phyloP scores from a whole-genome alignment of 2,113 vertebrate genomes.

The Megatriorchis doriae region DNA sequence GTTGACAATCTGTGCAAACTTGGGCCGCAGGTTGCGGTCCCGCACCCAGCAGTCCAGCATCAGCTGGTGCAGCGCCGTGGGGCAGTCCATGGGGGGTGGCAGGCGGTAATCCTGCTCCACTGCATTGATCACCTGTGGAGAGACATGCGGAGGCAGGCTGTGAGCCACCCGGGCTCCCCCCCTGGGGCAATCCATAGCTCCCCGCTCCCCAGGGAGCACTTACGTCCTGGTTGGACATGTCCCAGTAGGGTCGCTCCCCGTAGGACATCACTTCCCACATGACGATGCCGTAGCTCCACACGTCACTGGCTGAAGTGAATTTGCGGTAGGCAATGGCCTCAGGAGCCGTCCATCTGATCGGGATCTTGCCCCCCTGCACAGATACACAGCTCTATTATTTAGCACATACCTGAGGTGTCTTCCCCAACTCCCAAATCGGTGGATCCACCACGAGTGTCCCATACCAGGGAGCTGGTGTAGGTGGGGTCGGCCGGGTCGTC shows the following conservation, averaged over 20 bases:
- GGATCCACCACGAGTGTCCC: not conserved
- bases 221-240: conserved; percentile 99
- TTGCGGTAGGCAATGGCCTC: conserved; percentile 98
- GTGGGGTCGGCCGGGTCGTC: conserved; percentile 92
- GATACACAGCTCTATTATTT: conserved; percentile 8
- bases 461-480: conserved; percentile 95
- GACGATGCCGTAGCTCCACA: conserved; percentile 98
- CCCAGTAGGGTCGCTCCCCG: conserved; percentile 96
- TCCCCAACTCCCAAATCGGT: not conserved
- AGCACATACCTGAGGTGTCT: not conserved
- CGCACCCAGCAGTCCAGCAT: conserved; percentile 99
- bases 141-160: not conserved
- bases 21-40: conserved; percentile 94
- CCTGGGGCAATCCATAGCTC: not conserved
- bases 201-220: conserved; percentile 41
- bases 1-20: conserved; percentile 97
- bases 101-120: conserved; percentile 98
- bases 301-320: conserved; percentile 96
- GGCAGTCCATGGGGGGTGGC: conserved; percentile 98
- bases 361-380: conserved; percentile 93
- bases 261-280: conserved; percentile 99
- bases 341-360: conserved; percentile 96
- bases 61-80: conserved; percentile 93
- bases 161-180: not conserved
- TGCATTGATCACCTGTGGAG: conserved; percentile 90